Evolutionary conservation across 2,113 vertebrate species (phyloP).

Genomic region (Eulemur macaco): DNA sequence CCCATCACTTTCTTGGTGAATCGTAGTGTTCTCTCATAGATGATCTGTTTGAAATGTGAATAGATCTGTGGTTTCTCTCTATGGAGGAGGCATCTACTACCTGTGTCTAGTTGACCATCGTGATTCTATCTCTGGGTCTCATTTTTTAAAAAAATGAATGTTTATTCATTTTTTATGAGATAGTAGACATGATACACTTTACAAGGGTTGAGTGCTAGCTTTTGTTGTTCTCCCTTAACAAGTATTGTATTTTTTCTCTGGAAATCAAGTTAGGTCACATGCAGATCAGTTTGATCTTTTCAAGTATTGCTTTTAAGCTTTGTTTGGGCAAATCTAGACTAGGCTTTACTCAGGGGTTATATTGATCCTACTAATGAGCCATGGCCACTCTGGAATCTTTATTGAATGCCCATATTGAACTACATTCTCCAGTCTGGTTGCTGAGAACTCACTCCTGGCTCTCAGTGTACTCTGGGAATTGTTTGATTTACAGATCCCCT

Average conservation of each 20-base stretch:
- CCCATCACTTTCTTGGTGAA: too few relatives aligned
- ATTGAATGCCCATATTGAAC: not conserved
- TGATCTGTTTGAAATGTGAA: too few relatives aligned
- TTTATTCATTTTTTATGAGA: not conserved
- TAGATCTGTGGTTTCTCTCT: too few relatives aligned
- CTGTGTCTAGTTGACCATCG: too few relatives aligned
- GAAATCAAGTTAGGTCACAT: not conserved
- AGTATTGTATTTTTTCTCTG: not conserved
- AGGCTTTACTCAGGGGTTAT: not conserved
- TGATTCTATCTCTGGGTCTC: not conserved
- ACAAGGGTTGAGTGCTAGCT: not conserved
- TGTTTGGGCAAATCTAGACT: not conserved
- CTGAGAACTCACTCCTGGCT: not conserved
- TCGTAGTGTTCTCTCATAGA: too few relatives aligned
- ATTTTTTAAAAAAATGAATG: not conserved
- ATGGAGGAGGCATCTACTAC: too few relatives aligned
- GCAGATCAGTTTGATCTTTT: not conserved
- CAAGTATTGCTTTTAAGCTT: not conserved
- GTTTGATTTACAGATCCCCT: not conserved
- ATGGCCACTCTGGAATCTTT: not conserved
- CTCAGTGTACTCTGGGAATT: not conserved
- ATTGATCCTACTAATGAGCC: not conserved
- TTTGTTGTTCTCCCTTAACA: not conserved
- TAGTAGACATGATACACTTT: not conserved
- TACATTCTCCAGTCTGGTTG: not conserved